These are phyloP conservation scores for Cyprinodon diabolis DNA, from an alignment of 2,797 vertebrate species.

Conservation along the genomic window DNA sequence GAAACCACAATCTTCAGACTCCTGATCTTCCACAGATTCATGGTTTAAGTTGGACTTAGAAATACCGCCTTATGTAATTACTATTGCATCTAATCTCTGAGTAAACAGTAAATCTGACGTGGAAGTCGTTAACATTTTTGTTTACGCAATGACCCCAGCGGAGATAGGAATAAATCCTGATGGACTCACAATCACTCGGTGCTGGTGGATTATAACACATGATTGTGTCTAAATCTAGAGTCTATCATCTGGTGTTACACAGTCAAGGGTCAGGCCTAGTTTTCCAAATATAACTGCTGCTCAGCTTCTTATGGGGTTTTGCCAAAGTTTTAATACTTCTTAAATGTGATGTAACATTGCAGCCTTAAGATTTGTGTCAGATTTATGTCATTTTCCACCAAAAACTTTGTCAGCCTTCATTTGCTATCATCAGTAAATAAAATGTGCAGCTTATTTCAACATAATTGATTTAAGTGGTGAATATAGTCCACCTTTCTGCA, in stretches of 20 bases:
- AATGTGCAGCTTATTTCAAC: too few species aligned
- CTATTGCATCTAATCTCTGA: constrained; percentile 24
- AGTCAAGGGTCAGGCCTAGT: neutral
- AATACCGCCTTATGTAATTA: constrained; percentile 24
- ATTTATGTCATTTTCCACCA: too few species aligned
- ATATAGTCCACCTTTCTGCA: too few species aligned
- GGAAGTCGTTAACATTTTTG: constrained; percentile 18
- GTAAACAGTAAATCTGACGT: constrained; percentile 4
- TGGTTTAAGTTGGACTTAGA: constrained; percentile 20
- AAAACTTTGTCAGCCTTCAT: too few species aligned
- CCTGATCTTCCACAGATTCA: neutral
- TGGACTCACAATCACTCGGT: constrained; percentile 45
- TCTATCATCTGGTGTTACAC: constrained; percentile 19
- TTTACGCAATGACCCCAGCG: constrained; percentile 16
- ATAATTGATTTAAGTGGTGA: too few species aligned
- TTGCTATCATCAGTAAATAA: too few species aligned
- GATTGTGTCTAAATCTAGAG: constrained; percentile 17
- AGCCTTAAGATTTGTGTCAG: neutral
- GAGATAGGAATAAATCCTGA: constrained; percentile 57
- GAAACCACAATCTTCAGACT: neutral
- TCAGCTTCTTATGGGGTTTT: neutral
- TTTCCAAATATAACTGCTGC: neutral
- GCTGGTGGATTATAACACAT: constrained; percentile 41
- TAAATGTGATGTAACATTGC: neutral
- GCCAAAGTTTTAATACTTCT: neutral